Base-by-base conservation (phyloP, 2,113 vertebrate genomes). In the Patagioenas fasciata region DNA sequence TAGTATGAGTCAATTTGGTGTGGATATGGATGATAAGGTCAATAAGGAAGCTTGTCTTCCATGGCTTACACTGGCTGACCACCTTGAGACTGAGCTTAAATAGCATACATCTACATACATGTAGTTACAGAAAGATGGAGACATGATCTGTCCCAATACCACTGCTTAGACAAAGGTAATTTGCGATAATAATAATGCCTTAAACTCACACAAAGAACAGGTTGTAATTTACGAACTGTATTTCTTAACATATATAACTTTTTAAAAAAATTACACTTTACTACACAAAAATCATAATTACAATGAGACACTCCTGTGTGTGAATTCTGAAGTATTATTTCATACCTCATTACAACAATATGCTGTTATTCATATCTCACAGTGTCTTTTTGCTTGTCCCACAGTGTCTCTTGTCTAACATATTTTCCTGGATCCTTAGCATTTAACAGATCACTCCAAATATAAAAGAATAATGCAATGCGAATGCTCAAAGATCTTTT, bases 321-420 rank as follows among this genome's bases (percentile, higher is more conserved):
- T 89, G 74, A 91, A 88, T 86, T 88, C 84, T 32, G 40, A 89
- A 91, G 57, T 47, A 85, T 79, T 88, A 72, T 92, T 94, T 93
- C 48, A 75, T 81, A 85, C 40, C 25, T 88, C 50, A 85, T 74
- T 94, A 79, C 85, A 95, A 64, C 58, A 80, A 57, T 83, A 48
- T 47, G 24, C 38, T 17, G 58, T 92, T 90, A 91, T 75, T 91
- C 80, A 80, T 3, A 1, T 70, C 38, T 13, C 40, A 54, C 9
- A 66, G 26, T 75, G 58, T 71, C 36, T 31, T 85, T 60, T 57
- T 91, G 11, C 31, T 91, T 92, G 67, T 73, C 57, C 18, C 19
- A 48, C 16, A 65, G 8, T 71, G 32, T 66, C 38, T 67, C 89
- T 80, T 67, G 11, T 34, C 72, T 91, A 44, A 25, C 6, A 4